A percentile compares a stretch with the other conserved stretches of the same genome.
Evolutionary conservation across 2,797 vertebrate genomes (phyloP).

Genomic region (Mus minutoides): DNA sequence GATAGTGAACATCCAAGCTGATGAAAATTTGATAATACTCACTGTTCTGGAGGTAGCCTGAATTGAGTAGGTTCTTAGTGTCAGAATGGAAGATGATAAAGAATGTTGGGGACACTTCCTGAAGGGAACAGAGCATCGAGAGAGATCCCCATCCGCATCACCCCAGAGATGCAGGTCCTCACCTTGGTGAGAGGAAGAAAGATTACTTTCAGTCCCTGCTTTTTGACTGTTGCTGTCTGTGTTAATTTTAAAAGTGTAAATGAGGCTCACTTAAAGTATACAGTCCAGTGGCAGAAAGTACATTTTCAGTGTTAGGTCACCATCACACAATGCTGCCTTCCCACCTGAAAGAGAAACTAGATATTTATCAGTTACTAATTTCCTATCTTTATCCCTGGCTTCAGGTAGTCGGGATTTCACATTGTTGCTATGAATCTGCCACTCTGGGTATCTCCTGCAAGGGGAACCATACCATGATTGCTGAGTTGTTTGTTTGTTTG

Average conservation of each 20-base stretch:
- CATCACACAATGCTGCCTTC: neutral
- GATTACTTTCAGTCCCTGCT: neutral
- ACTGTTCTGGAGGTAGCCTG: slow-evolving; percentile 72
- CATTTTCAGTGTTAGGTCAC: neutral
- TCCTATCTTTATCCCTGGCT: rapidly evolving
- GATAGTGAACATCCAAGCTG: slow-evolving; percentile 72
- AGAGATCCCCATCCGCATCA: neutral
- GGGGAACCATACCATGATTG: neutral
- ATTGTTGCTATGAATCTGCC: neutral
- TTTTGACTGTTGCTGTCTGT: neutral
- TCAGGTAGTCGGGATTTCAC: neutral
- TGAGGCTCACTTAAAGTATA: neutral
- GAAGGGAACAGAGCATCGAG: neutral
- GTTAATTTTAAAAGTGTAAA: neutral
- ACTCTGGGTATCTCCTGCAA: neutral
- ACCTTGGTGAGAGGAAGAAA: neutral
- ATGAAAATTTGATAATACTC: slow-evolving; percentile 78
- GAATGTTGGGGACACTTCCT: neutral
- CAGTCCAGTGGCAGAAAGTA: neutral
- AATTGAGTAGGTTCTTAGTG: slow-evolving; percentile 60
- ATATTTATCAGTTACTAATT: neutral
- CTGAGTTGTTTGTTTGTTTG: neutral
- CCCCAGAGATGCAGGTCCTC: neutral
- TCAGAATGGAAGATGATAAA: slow-evolving; percentile 62
- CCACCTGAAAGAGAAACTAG: neutral